These are phyloP conservation scores for Dicyrtoma fusca DNA, from an alignment of 2,888 invertebrate genomes.

Conservation along the genomic window DNA sequence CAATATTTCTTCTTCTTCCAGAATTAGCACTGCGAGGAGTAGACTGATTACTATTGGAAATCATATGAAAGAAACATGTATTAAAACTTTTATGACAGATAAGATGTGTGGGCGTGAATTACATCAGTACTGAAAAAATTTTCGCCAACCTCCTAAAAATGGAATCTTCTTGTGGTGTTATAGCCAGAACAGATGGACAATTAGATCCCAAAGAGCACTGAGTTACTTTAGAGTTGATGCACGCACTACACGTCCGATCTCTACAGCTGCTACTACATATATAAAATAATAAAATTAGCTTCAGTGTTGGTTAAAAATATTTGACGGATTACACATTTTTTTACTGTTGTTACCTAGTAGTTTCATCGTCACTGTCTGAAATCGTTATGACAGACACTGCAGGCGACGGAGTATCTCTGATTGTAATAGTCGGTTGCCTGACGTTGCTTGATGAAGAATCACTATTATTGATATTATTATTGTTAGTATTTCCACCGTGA, in stretches of 20 bases:
- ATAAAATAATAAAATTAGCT: not conserved
- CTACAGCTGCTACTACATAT: constrained; percentile 55
- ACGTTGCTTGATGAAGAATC: constrained; percentile 24
- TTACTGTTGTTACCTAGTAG: constrained; percentile 59
- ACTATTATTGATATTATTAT: constrained; percentile 36
- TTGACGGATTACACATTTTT: no score
- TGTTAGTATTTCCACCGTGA: constrained; percentile 27
- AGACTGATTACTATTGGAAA: constrained; percentile 47
- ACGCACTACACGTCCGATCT: constrained; percentile 58
- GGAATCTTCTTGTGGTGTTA: constrained; percentile 57
- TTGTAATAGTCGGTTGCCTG: constrained; percentile 31
- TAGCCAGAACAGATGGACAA: constrained; percentile 58
- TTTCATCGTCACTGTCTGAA: constrained; percentile 92
- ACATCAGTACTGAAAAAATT: no score
- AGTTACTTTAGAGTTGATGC: constrained; percentile 56
- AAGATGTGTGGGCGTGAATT: no score
- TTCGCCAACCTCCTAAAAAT: constrained; percentile 53
- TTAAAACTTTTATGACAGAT: no score
- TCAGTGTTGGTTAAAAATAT: no score
- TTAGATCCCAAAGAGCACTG: constrained; percentile 56
- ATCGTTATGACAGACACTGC: constrained; percentile 94
- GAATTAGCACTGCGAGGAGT: constrained; percentile 54
- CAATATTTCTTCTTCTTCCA: constrained; percentile 65
- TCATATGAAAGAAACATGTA: no score
- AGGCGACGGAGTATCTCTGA: constrained; percentile 89